Evolutionary conservation across 2,888 invertebrate species (phyloP).

Genomic region (Clivina fossor): DNA sequence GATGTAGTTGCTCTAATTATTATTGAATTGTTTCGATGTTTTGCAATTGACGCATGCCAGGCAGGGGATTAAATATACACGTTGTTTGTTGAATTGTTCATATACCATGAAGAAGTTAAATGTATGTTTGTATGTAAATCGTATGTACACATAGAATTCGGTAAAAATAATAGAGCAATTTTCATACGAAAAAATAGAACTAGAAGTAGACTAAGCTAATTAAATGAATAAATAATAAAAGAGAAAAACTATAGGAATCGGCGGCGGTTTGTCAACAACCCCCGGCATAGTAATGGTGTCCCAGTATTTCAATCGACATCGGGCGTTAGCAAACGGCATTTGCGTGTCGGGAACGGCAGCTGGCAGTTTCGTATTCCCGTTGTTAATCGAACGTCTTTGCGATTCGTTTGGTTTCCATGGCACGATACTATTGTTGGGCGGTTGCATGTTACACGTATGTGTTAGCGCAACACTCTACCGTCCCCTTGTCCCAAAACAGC

Average conservation of each 20-base stretch:
- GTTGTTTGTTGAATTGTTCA: no score
- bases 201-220: neutral
- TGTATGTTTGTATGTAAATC: no score
- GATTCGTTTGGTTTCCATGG: slow-evolving; percentile 73
- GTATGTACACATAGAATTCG: no score
- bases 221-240: neutral
- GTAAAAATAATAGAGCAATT: no score
- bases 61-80: no score
- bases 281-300: slow-evolving; percentile 81
- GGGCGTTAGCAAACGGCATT: slow-evolving; percentile 77
- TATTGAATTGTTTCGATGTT: no score
- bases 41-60: no score
- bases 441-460: slow-evolving; percentile 75
- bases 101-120: no score
- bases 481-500: slow-evolving; percentile 52
- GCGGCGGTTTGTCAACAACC: slow-evolving; percentile 77
- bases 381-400: slow-evolving; percentile 70
- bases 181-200: no score
- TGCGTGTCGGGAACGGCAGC: slow-evolving; percentile 80
- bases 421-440: slow-evolving; percentile 67
- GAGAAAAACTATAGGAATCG: slow-evolving; percentile 64
- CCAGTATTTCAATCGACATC: slow-evolving; percentile 76
- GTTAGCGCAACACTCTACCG: slow-evolving; percentile 70
- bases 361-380: slow-evolving; percentile 76
- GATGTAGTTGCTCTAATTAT: no score